Base-by-base conservation (phyloP, 2,113 vertebrate genomes). In the Halichoerus grypus region DNA sequence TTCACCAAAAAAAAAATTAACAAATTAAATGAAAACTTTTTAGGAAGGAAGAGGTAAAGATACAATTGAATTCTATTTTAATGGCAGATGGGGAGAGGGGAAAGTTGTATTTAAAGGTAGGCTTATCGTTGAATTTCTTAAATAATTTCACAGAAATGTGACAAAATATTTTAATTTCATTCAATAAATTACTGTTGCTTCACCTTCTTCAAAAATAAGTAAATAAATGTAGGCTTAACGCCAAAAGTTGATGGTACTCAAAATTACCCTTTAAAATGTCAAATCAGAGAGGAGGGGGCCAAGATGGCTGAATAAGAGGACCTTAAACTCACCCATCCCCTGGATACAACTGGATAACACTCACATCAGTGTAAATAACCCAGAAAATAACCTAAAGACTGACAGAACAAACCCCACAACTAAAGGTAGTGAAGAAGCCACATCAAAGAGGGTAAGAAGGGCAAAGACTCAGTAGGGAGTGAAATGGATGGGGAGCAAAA, bases 211-310 rank as follows among this genome's bases (percentile, higher is more conserved):
- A 63, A 63, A 31, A 57, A 53, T 53, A 31, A 65, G 31, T 31
- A 63, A 28, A 63, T 31, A 31, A 31, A 14, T 28, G 26, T 65
- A n/a, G 31, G 15, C 65, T n/a, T 67, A 21, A 65, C 8, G 18
- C 5, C 49, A 65, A 65, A 63, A 86, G 24, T 24, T 53, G 42
- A 63, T 63, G 10, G 42, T 76, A 85, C 42, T 87, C n/a, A 87
- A 55, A 93, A 86, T 55, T 93, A 77, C 13, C 55, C 13, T 86
- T 67, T 77, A 86, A 93, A 93, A 93, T 61, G 15, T 33, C 55
- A 83, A 92, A 42, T 74, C 39, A 74, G 71, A 74, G 71, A 74
- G 36, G 21, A 74, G 36, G 36, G 39, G 36, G 36, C 36, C 71
- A 42, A 42, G 21, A 74, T 14, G 71, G 21, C 36, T 42, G 22